Base-by-base conservation (phyloP, 1,140 invertebrate genomes). In the Bombus picipes region DNA sequence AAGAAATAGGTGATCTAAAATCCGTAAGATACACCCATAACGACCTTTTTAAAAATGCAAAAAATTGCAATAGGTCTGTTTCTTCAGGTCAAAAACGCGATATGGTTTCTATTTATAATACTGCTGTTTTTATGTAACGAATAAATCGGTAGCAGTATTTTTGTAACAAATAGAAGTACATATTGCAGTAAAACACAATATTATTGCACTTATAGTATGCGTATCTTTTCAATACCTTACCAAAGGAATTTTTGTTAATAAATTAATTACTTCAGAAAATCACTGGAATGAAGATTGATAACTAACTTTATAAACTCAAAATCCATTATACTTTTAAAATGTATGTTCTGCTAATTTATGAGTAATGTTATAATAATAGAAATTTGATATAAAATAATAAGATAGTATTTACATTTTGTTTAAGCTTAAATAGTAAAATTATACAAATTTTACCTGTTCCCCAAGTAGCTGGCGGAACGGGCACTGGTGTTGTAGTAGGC, bases 401-500 rank as follows among this genome's bases (percentile, higher is more conserved):
- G 28, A 34, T 57, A 37, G 9, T 18, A 22, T 66, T 28, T 78
- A 57, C 15, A 66, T 74, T 47, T 32, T 59, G 34, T 43, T 86
- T 32, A 47, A 79, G 34, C 28, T 39, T 73, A 43, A 70, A 71
- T 65, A 79, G 41, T 59, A 39, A 34, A 65, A 59, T 71, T 68
- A 6, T 76, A 85, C 47, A 73, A 75, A 73, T 81, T 89, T 92
- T 93, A 93, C 92, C 92, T 93, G 93, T 71, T 77, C 87, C 87
- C 91, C 92, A 93, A 77, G 86, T 93, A 39, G 92, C 83, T 80
- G 92, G 87, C 37, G 93, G 87, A 25, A 89, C 87, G 41, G 92
- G 91, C 10, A 80, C 87, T 57, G 95, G 92, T 10, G 94, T 91
- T 83, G 94, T 92, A 93, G 81, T 95, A 87, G 93, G 93, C 90